phyloP scores from a whole-genome alignment of 2,888 invertebrate species.

The Kryphioiulus occultus region DNA sequence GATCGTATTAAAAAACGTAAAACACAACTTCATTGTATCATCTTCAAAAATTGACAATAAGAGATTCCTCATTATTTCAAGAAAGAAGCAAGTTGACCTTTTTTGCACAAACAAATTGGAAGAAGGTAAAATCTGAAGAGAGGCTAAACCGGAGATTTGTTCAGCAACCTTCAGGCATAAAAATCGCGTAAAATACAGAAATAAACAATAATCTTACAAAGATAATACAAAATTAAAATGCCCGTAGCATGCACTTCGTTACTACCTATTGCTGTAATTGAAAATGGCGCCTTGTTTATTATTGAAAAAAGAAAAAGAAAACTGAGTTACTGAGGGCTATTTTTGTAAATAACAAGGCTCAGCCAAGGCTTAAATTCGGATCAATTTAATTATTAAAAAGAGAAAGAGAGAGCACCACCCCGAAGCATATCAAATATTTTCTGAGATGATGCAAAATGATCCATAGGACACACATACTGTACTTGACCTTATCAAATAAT shows the following conservation, averaged over 20 bases:
- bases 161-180: background rate
- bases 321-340: background rate
- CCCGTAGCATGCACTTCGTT: background rate
- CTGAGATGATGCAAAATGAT: background rate
- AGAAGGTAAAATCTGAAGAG: background rate
- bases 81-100: background rate
- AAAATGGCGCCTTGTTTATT: background rate
- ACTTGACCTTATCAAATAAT: background rate
- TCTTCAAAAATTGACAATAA: background rate
- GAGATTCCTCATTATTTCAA: conserved; percentile 2
- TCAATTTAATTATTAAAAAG: background rate
- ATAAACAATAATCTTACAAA: conserved; percentile 37
- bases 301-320: background rate
- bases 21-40: background rate
- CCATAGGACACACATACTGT: background rate
- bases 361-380: background rate
- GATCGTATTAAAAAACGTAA: background rate
- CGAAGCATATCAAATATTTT: background rate
- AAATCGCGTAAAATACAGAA: background rate
- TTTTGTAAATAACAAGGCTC: background rate
- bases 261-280: background rate
- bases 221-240: conserved; percentile 4
- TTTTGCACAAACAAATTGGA: background rate
- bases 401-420: background rate
- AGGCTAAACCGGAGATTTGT: background rate